phyloP scores from a whole-genome alignment of 2,888 invertebrate species.

The Conistra vaccinii region DNA sequence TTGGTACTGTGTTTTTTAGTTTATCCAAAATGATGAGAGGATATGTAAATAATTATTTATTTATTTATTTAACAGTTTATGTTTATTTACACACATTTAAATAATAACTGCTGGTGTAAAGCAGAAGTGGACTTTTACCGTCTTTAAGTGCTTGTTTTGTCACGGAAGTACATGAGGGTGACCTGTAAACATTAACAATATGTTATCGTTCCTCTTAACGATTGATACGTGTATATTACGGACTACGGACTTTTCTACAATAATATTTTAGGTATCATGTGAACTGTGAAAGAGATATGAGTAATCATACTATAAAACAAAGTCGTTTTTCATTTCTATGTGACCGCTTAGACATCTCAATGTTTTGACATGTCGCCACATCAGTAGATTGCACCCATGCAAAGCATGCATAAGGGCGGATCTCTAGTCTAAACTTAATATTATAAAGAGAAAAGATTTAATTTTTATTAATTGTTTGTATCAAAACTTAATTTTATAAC shows the following conservation, averaged over 20 bases:
- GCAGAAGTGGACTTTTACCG: background rate
- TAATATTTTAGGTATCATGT: background rate
- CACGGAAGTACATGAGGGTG: conserved; percentile 37
- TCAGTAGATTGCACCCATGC: background rate
- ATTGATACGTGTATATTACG: conserved; percentile 1
- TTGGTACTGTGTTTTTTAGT: background rate
- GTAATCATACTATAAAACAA: too few relatives aligned
- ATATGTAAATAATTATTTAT: too few relatives aligned
- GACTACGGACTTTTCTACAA: conserved; percentile 28
- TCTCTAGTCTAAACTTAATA: too few relatives aligned
- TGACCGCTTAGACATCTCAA: too few relatives aligned
- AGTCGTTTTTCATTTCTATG: too few relatives aligned
- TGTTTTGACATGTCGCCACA: too few relatives aligned
- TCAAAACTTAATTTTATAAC: too few relatives aligned
- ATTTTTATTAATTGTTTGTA: too few relatives aligned
- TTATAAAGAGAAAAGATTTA: too few relatives aligned
- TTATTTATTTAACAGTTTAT: too few relatives aligned
- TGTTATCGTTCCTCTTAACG: conserved; percentile 31
- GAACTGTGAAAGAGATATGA: too few relatives aligned
- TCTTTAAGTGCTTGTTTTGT: conserved; percentile 21
- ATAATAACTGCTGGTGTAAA: background rate
- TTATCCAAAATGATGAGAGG: background rate
- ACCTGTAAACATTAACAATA: conserved; percentile 29
- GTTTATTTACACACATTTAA: too few relatives aligned
- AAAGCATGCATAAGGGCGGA: background rate